Conservation (phyloP, 1,140 invertebrate genomes). For the Drosophila ogumai region DNA sequence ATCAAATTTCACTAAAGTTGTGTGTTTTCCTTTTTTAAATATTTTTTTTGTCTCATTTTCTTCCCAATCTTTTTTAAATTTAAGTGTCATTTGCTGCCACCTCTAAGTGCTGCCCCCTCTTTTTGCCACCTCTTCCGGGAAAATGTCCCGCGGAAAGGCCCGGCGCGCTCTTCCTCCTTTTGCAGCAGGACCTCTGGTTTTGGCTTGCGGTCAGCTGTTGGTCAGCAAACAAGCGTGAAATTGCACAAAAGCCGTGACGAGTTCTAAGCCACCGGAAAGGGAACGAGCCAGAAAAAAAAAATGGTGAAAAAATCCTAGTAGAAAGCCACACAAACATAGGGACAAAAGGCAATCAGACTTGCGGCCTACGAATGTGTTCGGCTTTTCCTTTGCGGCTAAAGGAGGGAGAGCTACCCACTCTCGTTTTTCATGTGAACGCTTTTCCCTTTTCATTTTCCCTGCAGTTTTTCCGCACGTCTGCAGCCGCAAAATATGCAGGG, state of each 20-base stretch:
- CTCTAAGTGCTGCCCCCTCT: neutral
- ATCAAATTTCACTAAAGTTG: neutral
- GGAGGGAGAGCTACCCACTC: conserved; percentile 1
- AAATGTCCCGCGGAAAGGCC: conserved; percentile 15
- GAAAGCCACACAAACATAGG: conserved; percentile 24
- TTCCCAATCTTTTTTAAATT: too few species aligned
- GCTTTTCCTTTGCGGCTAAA: conserved; percentile 25
- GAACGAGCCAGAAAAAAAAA: neutral
- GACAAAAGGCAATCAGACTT: conserved; percentile 78
- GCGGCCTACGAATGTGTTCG: conserved; percentile 55
- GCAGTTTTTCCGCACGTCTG: conserved; percentile 16
- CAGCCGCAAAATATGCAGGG: conserved; percentile 34
- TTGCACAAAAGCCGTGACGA: conserved; percentile 75
- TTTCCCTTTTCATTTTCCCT: conserved; percentile 32
- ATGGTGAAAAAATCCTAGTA: neutral
- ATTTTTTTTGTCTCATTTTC: neutral
- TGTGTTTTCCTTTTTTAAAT: neutral
- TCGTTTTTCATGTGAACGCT: neutral
- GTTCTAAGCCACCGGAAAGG: conserved; percentile 35
- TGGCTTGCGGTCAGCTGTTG: conserved; percentile 75
- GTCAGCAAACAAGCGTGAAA: conserved; percentile 81
- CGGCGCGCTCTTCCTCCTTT: neutral
- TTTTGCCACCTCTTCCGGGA: neutral
- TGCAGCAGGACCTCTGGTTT: conserved; percentile 38
- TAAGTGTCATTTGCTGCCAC: neutral